Evolutionary conservation across 2,797 vertebrate genomes (phyloP), one percentile per base, ranked within the genome.

Genomic region (Malurus leucopterus): DNA sequence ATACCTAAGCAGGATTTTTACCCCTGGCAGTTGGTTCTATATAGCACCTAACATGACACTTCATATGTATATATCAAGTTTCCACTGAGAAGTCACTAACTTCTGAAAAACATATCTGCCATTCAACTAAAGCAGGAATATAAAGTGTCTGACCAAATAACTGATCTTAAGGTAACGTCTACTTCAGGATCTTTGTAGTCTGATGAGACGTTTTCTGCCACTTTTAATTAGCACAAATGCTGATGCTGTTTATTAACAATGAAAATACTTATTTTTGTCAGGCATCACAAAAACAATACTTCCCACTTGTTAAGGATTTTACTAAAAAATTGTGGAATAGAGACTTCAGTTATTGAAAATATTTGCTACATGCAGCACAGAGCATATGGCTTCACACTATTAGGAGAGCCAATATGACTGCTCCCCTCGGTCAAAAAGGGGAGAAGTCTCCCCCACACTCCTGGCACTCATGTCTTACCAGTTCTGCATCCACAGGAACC

Each of bases 21-120:
- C 8, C n/a, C 22, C 59, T 7, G 5, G 14, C 2, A 2, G 26
- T 19, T 0, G 0, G 29, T 57, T 74, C 62, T 26, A 36, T 34
- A 12, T 0, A 57, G 72, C 32, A 55, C 34, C 41, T 34, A 70
- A n/a, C 13, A 6, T 0, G 12, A 61, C 29, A 32, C 13, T 55
- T 76, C 4, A 23, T 11, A 8, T 0, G 1, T 21, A 50, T 3
- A 61, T 4, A 70, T 24, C 14, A 57, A 55, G 38, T 59, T 70
- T n/a, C 64, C 22, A 61, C 1, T 20, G 21, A 26, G 21, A 62
- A 77, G 16, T 77, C 64, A 86, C 5, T 49, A 69, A 62, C 26
- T 63, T 67, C 19, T 72, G 58, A 59, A 63, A 78, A 88, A 55
- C 8, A 0, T 19, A 54, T 15, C 4, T 74, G 58, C 55, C 13